These are phyloP conservation scores for Heliconius charithonia DNA, from an alignment of 2,888 invertebrate genomes.

Conservation along the genomic window DNA sequence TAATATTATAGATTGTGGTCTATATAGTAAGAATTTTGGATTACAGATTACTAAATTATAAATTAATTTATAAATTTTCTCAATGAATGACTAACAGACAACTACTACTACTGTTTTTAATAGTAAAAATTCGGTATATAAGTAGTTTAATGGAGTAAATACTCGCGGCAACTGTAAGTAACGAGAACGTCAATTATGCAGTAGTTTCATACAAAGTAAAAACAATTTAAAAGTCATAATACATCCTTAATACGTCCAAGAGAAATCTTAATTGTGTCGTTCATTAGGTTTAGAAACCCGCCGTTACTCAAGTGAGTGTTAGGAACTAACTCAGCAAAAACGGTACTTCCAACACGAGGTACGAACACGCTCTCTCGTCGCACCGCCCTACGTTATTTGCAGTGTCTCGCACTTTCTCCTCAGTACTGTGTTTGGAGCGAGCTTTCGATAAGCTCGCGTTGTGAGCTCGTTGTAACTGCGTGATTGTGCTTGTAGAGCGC, in stretches of 20 bases:
- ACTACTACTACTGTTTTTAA: too few species aligned
- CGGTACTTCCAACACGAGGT: background rate
- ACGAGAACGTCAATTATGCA: background rate
- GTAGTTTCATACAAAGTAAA: background rate
- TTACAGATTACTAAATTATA: too few species aligned
- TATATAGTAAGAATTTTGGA: too few species aligned
- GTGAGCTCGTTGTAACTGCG: background rate
- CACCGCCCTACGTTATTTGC: slow-evolving; percentile 8
- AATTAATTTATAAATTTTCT: too few species aligned
- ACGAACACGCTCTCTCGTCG: background rate
- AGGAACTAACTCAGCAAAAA: slow-evolving; percentile 12
- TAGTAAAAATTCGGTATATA: too few species aligned
- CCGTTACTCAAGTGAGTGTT: background rate
- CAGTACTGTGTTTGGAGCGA: background rate
- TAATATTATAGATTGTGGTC: too few species aligned
- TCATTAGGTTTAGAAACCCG: slow-evolving; percentile 5
- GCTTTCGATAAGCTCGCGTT: slow-evolving; percentile 20
- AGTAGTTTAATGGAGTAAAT: too few species aligned
- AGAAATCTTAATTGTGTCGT: slow-evolving; percentile 1
- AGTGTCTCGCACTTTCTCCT: slow-evolving; percentile 17
- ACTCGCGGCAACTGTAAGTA: too few species aligned
- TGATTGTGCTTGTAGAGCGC: background rate
- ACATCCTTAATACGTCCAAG: slow-evolving; percentile 1
- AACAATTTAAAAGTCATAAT: background rate
- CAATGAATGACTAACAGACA: too few species aligned